Conservation (phyloP, 2,888 invertebrate species). For the Enoplolaimus lenunculus region DNA sequence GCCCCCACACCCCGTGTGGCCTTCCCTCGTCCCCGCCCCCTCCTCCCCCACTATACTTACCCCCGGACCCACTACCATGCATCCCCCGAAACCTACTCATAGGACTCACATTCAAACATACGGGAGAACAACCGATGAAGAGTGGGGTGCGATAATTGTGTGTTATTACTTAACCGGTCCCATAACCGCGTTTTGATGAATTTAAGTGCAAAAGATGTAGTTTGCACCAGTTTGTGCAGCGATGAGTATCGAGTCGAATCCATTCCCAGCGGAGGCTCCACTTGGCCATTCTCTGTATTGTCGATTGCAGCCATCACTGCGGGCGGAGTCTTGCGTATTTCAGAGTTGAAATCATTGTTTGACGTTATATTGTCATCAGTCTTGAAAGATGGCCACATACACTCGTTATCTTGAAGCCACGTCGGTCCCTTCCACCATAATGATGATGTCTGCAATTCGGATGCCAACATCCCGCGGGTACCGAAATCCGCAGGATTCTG, state of each 20-base stretch:
- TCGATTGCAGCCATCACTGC: constrained; percentile 24
- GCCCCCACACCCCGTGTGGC: too few relatives aligned
- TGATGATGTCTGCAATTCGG: not conserved
- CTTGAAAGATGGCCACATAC: constrained; percentile 5
- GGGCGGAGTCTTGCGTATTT: not conserved
- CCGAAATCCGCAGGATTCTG: constrained; percentile 13
- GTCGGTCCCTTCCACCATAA: constrained; percentile 16
- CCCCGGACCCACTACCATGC: too few relatives aligned
- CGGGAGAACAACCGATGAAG: not conserved
- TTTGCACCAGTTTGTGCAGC: not conserved
- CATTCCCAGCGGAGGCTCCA: not conserved
- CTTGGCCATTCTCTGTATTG: not conserved
- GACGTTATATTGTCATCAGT: not conserved
- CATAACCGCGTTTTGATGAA: not conserved
- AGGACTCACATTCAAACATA: too few relatives aligned
- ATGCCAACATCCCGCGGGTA: constrained; percentile 10
- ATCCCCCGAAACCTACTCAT: too few relatives aligned
- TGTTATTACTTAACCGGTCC: not conserved
- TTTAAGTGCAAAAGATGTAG: not conserved
- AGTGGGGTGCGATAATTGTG: not conserved
- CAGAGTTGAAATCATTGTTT: not conserved
- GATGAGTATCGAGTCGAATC: not conserved
- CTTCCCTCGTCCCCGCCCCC: too few relatives aligned
- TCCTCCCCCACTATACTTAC: too few relatives aligned
- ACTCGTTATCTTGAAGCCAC: not conserved